Conservation (phyloP, 2,113 vertebrate genomes). For the Microtus ochrogaster region DNA sequence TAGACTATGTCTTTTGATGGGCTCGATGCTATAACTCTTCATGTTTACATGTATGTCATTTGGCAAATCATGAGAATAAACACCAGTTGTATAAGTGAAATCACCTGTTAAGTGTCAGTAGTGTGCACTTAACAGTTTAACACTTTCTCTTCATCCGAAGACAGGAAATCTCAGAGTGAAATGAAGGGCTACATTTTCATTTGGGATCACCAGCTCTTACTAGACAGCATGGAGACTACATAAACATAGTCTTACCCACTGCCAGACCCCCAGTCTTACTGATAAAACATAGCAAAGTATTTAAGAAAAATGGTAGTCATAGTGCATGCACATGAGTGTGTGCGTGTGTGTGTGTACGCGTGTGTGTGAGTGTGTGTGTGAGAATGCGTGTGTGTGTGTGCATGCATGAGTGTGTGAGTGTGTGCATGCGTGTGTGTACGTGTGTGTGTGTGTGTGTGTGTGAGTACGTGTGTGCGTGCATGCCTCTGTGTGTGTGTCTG, state of each 20-base stretch:
- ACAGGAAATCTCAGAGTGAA: neutral
- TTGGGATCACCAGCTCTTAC: neutral
- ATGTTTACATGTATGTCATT: neutral
- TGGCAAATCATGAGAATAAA: neutral
- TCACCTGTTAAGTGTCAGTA: neutral
- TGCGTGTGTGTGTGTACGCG: neutral
- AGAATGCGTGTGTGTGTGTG: neutral
- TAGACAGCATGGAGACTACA: neutral
- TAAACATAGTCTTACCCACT: neutral
- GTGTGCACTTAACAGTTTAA: neutral
- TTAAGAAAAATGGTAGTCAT: neutral
- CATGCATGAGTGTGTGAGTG: neutral
- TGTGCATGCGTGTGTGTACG: neutral
- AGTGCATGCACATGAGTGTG: neutral
- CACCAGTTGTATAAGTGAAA: slow-evolving; percentile 21
- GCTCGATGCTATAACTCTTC: neutral
- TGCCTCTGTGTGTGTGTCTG: neutral
- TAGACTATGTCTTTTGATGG: slow-evolving; percentile 7
- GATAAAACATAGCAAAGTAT: neutral
- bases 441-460: neutral
- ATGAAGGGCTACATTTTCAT: neutral
- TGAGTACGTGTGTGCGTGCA: neutral
- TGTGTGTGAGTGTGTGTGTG: neutral
- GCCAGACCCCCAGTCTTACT: neutral
- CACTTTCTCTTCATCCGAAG: neutral